Conservation (phyloP, 2,113 vertebrate genomes). For the Platysteira castanea region DNA sequence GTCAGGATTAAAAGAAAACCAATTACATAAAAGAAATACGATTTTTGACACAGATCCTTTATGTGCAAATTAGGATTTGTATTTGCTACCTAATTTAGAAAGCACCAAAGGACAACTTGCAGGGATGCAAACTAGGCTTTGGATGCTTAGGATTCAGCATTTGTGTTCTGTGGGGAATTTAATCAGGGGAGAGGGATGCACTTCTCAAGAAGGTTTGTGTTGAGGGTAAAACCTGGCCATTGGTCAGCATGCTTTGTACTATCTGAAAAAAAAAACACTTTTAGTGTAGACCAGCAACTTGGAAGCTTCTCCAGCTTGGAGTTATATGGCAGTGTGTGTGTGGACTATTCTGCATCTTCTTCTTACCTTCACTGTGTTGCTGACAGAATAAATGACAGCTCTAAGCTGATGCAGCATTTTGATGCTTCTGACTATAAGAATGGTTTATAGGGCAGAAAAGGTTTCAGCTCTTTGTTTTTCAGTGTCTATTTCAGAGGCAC, state of each 20-base stretch:
- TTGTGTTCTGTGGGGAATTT: neutral
- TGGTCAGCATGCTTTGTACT: neutral
- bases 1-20: slow-evolving; percentile 68
- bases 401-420: neutral
- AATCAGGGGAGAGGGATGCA: neutral
- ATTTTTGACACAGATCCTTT: slow-evolving; percentile 66
- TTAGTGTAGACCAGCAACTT: neutral
- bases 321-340: accelerated
- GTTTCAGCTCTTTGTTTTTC: neutral
- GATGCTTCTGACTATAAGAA: neutral
- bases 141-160: neutral
- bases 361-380: neutral
- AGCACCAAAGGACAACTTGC: slow-evolving; percentile 48
- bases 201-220: neutral
- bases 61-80: slow-evolving; percentile 57
- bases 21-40: slow-evolving; percentile 69
- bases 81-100: slow-evolving; percentile 63
- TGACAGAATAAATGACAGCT: neutral
- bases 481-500: neutral
- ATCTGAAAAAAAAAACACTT: neutral
- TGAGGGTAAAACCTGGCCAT: neutral
- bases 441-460: neutral
- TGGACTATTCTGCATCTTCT: neutral
- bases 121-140: slow-evolving; percentile 33
- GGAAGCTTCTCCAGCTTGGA: neutral